Evolutionary conservation across 2,888 invertebrate species (phyloP).

Genomic region (Epistrophe grossulariae): DNA sequence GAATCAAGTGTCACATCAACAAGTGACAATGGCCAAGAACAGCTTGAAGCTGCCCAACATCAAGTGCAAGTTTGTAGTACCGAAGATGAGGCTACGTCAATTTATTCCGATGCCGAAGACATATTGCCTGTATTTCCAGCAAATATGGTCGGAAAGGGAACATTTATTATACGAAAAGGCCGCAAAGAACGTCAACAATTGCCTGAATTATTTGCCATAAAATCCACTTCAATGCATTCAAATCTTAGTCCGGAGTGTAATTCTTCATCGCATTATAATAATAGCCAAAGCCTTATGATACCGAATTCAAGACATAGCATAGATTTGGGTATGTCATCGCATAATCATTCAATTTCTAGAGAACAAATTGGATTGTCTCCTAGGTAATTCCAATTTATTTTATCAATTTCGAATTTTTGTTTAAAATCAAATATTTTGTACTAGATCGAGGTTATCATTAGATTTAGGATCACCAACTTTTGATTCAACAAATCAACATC

Average conservation of each 20-base stretch:
- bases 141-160: slow-evolving; percentile 87
- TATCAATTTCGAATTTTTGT: background rate
- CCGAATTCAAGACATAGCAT: slow-evolving; percentile 88
- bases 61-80: slow-evolving; percentile 88
- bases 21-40: slow-evolving; percentile 82
- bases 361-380: slow-evolving; percentile 77
- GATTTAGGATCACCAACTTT: slow-evolving; percentile 79
- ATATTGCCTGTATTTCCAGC: slow-evolving; percentile 79
- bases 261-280: slow-evolving; percentile 53
- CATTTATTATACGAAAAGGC: slow-evolving; percentile 92
- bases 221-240: slow-evolving; percentile 86
- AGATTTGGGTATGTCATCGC: slow-evolving; percentile 87
- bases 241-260: slow-evolving; percentile 86
- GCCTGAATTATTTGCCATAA: slow-evolving; percentile 83
- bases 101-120: slow-evolving; percentile 86
- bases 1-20: slow-evolving; percentile 89
- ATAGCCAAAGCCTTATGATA: slow-evolving; percentile 81
- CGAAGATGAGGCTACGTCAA: slow-evolving; percentile 88
- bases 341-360: slow-evolving; percentile 82
- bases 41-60: slow-evolving; percentile 64
- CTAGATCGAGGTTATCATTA: slow-evolving; percentile 80
- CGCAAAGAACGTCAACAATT: slow-evolving; percentile 88
- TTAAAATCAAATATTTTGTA: background rate
- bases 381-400: slow-evolving; percentile 73
- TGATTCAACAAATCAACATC: slow-evolving; percentile 76